Base-by-base conservation (phyloP, 2,888 invertebrate genomes). In the Galerucella pusilla region DNA sequence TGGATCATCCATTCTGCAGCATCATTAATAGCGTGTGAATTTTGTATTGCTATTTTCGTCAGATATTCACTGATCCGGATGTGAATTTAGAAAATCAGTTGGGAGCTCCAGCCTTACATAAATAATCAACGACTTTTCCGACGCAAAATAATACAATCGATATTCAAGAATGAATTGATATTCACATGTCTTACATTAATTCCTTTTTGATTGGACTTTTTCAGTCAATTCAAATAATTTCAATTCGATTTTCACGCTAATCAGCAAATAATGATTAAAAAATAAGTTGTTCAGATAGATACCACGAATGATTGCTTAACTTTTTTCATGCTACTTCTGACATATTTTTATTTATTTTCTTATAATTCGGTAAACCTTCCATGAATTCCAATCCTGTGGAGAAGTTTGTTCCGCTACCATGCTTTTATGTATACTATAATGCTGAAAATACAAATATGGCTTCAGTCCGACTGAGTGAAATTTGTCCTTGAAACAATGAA, bases 351-450 rank as follows among this genome's bases (percentile, higher is more conserved):
- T 61, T 28, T 28, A 61, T 61, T 61, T 61, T 61, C 10, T 28
- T 12, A 16, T 59, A 59, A 16, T n/a, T 12, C 16, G 16, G 14
- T 59, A 59, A 59, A 4, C 16, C n/a, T 28, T 61, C 0, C 61
- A 61, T 61, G 7, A 35, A 61, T 28, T 61, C 28, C 12, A 35
- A 61, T 28, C 61, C 25, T 61, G 28, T 28, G 12, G 25, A 28
- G 45, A 16, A 42, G 20, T 12, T 28, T 12, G 20, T 10, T 9
- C 28, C 25, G 25, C 11, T 28, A 67, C 67, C 67, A 54, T 28
- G 49, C 65, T 65, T 65, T 46, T 65, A 65, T 49, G 46, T 65
- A 46, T 46, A 46, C 46, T 65, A 49, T 6, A 4, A 65, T 25
- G 25, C 49, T 65, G 16, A 49, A 65, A 45, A 64, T 45, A 45